A percentile compares a stretch with the other conserved stretches of the same genome.
Conservation (phyloP, 2,113 vertebrate genomes). For the Callocephalon fimbriatum region DNA sequence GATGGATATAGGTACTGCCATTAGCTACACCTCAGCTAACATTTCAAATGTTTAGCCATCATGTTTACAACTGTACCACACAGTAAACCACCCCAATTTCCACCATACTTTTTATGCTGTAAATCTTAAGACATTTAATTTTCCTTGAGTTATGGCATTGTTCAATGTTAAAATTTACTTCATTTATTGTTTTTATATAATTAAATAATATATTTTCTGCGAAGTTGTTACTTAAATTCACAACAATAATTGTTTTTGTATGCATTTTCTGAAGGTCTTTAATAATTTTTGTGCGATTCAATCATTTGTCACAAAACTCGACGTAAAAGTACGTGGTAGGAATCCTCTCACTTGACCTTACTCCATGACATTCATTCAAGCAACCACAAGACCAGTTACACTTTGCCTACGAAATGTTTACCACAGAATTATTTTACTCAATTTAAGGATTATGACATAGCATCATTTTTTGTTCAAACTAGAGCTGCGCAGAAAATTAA, state of each 20-base stretch:
- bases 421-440: neutral
- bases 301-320: neutral
- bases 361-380: neutral
- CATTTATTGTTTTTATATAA: neutral
- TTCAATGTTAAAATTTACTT: neutral
- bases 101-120: neutral
- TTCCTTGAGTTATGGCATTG: neutral
- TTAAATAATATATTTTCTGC: neutral
- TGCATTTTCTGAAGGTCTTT: neutral
- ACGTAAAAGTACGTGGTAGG: neutral
- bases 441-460: neutral
- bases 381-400: neutral
- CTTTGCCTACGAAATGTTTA: neutral
- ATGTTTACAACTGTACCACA: neutral
- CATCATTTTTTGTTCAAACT: neutral
- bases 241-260: neutral
- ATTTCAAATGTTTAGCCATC: neutral
- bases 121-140: neutral
- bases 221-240: neutral
- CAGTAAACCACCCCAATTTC: neutral
- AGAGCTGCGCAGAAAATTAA: neutral
- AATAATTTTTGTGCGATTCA: neutral
- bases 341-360: neutral
- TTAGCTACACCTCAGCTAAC: neutral
- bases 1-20: neutral